phyloP scores from a whole-genome alignment of 2,797 vertebrate genomes.

The Ctenosaura bakeri region DNA sequence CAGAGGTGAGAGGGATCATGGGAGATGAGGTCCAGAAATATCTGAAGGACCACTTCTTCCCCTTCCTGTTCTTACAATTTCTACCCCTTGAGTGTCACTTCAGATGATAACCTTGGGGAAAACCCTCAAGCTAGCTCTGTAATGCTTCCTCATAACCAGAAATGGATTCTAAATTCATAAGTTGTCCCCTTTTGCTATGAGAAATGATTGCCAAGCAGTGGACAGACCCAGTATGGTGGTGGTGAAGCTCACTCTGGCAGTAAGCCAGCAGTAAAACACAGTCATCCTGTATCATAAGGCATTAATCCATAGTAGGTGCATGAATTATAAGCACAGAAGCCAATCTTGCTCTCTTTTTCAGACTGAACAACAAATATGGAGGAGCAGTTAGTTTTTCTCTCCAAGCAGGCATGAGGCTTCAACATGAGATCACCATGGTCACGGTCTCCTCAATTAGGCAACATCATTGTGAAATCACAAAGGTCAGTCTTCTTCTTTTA shows the following conservation, averaged over 20 bases:
- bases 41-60: no score
- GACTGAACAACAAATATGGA: background rate
- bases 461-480: background rate
- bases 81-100: background rate
- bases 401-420: background rate
- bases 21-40: no score
- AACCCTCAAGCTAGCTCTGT: background rate
- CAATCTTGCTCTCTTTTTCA: background rate
- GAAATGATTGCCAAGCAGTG: background rate
- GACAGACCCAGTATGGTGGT: background rate
- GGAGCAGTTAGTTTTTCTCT: background rate
- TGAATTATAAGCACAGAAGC: background rate
- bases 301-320: no score
- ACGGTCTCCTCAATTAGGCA: background rate
- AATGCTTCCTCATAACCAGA: background rate
- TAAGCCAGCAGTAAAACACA: no score
- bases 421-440: background rate
- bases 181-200: background rate
- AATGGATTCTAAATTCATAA: background rate
- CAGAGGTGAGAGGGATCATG: no score
- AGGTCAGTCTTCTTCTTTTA: background rate
- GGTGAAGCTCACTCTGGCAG: background rate
- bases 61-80: no score
- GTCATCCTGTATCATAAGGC: no score
- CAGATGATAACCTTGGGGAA: background rate